Base-by-base conservation (phyloP, 2,797 vertebrate genomes). In the Pogonophryne albipinna region DNA sequence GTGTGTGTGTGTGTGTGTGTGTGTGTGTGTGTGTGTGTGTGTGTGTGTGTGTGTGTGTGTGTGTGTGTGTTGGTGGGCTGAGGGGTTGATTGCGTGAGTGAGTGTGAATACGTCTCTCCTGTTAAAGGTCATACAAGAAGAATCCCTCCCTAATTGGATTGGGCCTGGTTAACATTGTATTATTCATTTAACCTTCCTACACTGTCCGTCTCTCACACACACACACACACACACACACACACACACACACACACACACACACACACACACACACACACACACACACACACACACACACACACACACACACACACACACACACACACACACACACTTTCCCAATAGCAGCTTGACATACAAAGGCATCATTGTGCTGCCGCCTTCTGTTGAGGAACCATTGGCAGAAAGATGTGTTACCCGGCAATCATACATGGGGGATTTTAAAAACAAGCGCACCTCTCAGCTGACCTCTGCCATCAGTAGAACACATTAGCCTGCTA, bases 101-200 rank as follows among this genome's bases (percentile, higher is more conserved):
- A 82, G 78, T 86, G 91, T 83, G 89, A 88, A 84, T 85, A 66
- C 57, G 67, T 86, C 77, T 80, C 70, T 84, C 60, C 85, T 80
- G 84, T 78, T 91, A 94, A 94, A 94, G 92, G 92, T 94, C 93
- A 92, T 82, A 92, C 87, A 80, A 88, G 88, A 93, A 91, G 88
- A 93, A 89, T 90, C 78, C 88, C 85, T 79, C 80, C 79, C 78
- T 94, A 94, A 94, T 94, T 95, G 93, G 93, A 94, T 92, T 85
- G 89, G 76, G 86, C 76, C 84, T 87, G 92, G 90, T 94, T 93
- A 94, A 92, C 92, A 87, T 89, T 84, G 89, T 92, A 86, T 90
- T 90, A 94, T 94, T 93, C 84, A 86, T 94, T 94, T 94, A 94
- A 92, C 90, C 90, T 89, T 81, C 85, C 80, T 67, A 38, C 90